Conservation (phyloP, 2,797 vertebrate genomes). For the Cyclura pinguis region DNA sequence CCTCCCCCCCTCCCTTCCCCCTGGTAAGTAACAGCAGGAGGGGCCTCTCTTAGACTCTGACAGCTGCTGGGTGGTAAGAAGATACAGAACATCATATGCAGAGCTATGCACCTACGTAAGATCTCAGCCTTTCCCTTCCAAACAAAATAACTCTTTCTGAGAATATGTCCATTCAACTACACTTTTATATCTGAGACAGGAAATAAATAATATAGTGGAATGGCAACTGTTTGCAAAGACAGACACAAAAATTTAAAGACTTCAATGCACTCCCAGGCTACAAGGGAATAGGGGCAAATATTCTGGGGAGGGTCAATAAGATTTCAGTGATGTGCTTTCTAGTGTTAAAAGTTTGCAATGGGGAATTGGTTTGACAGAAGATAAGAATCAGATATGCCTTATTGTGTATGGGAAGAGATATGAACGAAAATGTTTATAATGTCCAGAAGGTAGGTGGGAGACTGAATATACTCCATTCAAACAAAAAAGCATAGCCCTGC, state of each 20-base stretch:
- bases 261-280: neutral
- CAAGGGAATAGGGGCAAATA: neutral
- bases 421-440: conserved; percentile 6
- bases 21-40: too few relatives aligned
- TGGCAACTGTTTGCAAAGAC: neutral
- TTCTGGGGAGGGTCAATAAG: conserved; percentile 15
- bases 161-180: neutral
- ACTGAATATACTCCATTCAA: conserved; percentile 4
- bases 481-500: neutral
- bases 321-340: conserved; percentile 16
- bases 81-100: too few relatives aligned
- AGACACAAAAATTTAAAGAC: neutral
- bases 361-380: conserved; percentile 11
- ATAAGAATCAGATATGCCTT: neutral
- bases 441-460: neutral
- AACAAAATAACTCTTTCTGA: neutral
- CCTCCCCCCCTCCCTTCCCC: too few relatives aligned
- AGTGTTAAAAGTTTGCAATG: neutral
- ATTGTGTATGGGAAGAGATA: neutral
- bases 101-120: too few relatives aligned
- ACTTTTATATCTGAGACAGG: neutral
- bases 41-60: too few relatives aligned
- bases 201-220: neutral
- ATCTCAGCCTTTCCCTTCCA: neutral
- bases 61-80: too few relatives aligned